Evolutionary conservation across 2,113 vertebrate species (phyloP), one percentile per base, ranked within the genome.

Genomic region (Barnardius zonarius): DNA sequence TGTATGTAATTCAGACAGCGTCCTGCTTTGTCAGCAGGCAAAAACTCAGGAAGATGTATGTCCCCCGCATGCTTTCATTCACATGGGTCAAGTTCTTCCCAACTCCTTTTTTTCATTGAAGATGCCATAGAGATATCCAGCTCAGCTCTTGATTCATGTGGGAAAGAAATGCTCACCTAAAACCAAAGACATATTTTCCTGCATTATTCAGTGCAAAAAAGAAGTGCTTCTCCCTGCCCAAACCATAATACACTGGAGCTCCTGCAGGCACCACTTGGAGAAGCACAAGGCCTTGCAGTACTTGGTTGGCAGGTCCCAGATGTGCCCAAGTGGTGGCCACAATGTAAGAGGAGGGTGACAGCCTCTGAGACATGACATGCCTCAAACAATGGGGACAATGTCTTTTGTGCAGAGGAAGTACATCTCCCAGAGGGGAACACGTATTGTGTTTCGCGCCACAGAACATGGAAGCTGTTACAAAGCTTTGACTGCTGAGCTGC

Each of bases 191-290:
- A 2, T 67, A 18, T 66, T 19, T 62, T 72, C 24, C 18, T 57
- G 13, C 22, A 11, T 46, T 61, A 72, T 44, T 49, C 17, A 43
- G 31, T 3, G 11, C 7, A 83, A 67, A 67, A 63, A 17, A 61
- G 8, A 25, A 55, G 9, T 44, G 13, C 2, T 33, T 85, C 31
- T 70, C 13, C 23, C 16, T 39, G 43, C 8, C 10, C 11, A 55
- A 6, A 0, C 0, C 0, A 0, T 27, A 52, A 79, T 63, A 10
- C 23, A 8, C 17, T 51, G 44, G 20, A 61, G 7, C 16, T 61
- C 33, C 49, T 62, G 20, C 19, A 59, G 55, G 44, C 41, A 86
- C 5, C 22, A 18, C 23, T 20, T 8, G 0, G 3, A 59, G 46
- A 75, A 86, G n/a, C 16, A 39, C 5, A 20, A 67, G 31, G 13